These are phyloP conservation scores for Pyrrhosoma nymphula DNA, from an alignment of 2,888 invertebrate genomes.

Conservation along the genomic window DNA sequence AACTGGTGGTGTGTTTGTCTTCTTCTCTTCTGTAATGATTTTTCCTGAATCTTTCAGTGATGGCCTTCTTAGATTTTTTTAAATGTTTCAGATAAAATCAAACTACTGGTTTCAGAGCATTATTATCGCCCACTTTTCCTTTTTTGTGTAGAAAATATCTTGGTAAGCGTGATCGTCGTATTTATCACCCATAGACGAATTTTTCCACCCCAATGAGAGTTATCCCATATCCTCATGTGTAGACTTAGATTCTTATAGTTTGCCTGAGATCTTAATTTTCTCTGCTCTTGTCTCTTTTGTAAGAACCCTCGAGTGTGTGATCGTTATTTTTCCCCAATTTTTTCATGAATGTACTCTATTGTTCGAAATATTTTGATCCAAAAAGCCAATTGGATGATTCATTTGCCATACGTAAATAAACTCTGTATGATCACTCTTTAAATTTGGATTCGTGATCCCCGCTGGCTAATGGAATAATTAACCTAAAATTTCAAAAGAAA, in stretches of 20 bases:
- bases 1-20: not conserved
- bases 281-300: not conserved
- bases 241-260: not conserved
- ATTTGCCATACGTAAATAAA: not conserved
- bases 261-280: not conserved
- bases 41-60: not conserved
- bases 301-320: slow-evolving; percentile 49
- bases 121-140: not conserved
- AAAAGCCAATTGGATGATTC: not conserved
- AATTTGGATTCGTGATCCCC: too few species aligned
- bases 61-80: not conserved
- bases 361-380: not conserved
- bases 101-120: not conserved
- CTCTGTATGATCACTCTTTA: too few species aligned
- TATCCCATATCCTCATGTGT: not conserved
- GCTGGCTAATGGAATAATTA: too few species aligned
- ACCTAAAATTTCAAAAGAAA: too few species aligned
- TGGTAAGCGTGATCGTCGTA: slow-evolving; percentile 9
- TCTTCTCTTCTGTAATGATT: not conserved
- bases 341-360: not conserved
- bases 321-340: not conserved
- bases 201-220: not conserved
- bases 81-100: not conserved
- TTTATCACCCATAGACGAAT: not conserved
- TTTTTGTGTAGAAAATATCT: not conserved